These are phyloP conservation scores for Cranoglanis bouderius DNA, from an alignment of 2,113 vertebrate genomes.

Conservation along the genomic window DNA sequence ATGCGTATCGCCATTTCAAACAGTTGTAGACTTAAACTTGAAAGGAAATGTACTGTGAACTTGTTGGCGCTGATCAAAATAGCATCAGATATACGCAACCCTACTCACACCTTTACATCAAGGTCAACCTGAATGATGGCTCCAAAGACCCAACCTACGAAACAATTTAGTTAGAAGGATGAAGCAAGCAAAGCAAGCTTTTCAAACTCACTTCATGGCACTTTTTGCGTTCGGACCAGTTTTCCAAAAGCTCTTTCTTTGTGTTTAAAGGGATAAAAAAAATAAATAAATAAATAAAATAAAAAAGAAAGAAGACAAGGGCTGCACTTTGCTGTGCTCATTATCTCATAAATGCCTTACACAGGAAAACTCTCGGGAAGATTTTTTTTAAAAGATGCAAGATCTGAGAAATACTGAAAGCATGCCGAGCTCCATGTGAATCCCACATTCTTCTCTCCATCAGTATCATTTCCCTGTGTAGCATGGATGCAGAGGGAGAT, in stretches of 20 bases:
- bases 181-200: neutral
- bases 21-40: neutral
- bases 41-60: neutral
- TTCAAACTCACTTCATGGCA: neutral
- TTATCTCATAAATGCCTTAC: slow-evolving; percentile 44
- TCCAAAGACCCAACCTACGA: neutral
- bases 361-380: neutral
- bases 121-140: neutral
- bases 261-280: neutral
- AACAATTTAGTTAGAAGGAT: neutral
- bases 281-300: no score
- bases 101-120: neutral
- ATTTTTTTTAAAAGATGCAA: slow-evolving; percentile 23
- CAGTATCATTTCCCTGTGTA: neutral
- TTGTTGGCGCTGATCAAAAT: neutral
- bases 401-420: slow-evolving; percentile 28
- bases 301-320: slow-evolving; percentile 2
- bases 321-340: slow-evolving; percentile 32
- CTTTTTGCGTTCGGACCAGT: neutral
- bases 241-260: neutral
- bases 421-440: slow-evolving; percentile 32
- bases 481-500: neutral
- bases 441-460: slow-evolving; percentile 25
- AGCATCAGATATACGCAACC: neutral
- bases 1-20: neutral